Base-by-base conservation (phyloP, 1,140 invertebrate genomes). In the Hylaeus volcanicus region DNA sequence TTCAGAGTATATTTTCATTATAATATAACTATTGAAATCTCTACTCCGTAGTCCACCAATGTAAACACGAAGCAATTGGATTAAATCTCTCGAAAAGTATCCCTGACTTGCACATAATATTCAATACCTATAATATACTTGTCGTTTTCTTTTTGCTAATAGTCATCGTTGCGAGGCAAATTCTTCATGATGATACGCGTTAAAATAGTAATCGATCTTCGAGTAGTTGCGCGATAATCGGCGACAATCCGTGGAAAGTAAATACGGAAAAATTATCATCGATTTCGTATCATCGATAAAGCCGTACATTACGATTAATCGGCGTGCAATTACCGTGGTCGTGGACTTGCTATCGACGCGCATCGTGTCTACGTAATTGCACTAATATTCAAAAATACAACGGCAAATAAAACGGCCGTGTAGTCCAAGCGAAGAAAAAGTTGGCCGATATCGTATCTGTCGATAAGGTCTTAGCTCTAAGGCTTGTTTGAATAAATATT, bases 401-500 rank as follows among this genome's bases (percentile, higher is more conserved):
- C 15, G 56, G 69, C 51, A 86, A 86, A 86, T 79, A 86, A 68
- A 63, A 66, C 55, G 60, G 65, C 58, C 53, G 39, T 1, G 11
- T 8, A 14, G 11, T 6, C 51, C 51, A 8, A 26, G n/a, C 8
- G n/a, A 58, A 64, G 58, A 71, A 84, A 87, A 86, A 74, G 74
- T 58, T 63, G 53, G 26, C 51, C 71, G 81, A 84, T 86, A 87
- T 84, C 86, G 81, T 87, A 86, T 87, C 86, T 81, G 64, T 65
- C 85, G 85, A 87, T 87, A 87, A 86, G 85, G 74, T 81, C 61
- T 83, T 65, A 77, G 81, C 81, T 80, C 72, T 81, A 70, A 74
- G 74, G 79, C 74, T 75, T 84, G 82, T 87, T 78, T 87, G 82
- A 87, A 86, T 86, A 87, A 87, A 87, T 87, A 84, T 86, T 81